phyloP scores from a whole-genome alignment of 2,797 vertebrate species.

The Falco rusticolus region DNA sequence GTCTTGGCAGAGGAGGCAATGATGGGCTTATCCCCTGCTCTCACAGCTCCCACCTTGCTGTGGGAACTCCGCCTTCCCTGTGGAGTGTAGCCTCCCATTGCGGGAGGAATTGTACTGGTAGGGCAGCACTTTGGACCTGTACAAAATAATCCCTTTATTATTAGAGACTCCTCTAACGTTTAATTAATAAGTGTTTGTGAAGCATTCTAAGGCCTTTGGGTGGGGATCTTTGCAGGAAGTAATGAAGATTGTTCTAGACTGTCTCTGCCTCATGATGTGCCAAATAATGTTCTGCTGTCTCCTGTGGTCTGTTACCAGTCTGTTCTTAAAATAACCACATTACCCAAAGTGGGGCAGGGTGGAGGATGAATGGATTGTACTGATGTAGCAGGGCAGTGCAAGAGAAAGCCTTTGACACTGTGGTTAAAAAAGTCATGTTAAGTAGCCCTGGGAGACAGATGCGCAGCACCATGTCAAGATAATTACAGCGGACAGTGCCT shows the following conservation, averaged over 20 bases:
- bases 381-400: neutral
- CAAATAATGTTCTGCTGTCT: neutral
- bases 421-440: neutral
- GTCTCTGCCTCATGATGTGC: neutral
- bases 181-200: neutral
- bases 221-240: neutral
- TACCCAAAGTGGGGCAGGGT: neutral
- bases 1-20: neutral
- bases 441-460: neutral
- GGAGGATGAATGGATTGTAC: fast-evolving
- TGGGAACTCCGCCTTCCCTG: neutral
- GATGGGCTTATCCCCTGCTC: neutral
- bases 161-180: neutral
- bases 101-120: neutral
- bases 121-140: neutral
- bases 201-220: neutral
- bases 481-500: neutral
- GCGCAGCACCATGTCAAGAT: neutral
- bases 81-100: fast-evolving
- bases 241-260: neutral
- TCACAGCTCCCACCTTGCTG: neutral
- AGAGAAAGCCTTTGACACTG: neutral
- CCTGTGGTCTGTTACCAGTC: neutral
- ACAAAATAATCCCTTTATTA: neutral
- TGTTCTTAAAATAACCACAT: neutral